Evolutionary conservation across 2,113 vertebrate species (phyloP).

Genomic region (Apodemus speciosus): DNA sequence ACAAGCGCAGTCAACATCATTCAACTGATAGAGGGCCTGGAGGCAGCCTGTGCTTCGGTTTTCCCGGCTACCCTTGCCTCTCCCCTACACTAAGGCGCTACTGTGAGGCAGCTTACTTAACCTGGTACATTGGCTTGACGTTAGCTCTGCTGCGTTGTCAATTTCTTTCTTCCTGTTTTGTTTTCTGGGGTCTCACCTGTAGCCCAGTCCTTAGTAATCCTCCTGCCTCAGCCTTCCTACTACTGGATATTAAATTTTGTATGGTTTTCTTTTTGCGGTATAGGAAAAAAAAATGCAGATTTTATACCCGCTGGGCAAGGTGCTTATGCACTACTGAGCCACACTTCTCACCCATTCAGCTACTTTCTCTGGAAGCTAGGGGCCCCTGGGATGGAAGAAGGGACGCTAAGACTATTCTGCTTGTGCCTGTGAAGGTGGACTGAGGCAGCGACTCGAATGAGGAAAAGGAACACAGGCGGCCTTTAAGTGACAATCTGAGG

Average conservation of each 20-base stretch:
- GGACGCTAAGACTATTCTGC: not conserved
- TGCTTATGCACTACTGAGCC: not conserved
- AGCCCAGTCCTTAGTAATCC: not conserved
- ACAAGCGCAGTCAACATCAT: not conserved
- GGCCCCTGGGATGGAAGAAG: not conserved
- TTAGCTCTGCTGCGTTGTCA: not conserved
- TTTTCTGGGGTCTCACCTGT: not conserved
- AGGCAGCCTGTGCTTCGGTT: not conserved
- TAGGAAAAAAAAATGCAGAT: not conserved
- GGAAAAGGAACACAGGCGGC: not conserved
- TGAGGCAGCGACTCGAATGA: not conserved
- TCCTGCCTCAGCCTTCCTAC: not conserved
- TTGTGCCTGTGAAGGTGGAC: not conserved
- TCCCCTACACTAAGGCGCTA: not conserved
- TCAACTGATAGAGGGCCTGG: not conserved
- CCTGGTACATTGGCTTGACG: not conserved
- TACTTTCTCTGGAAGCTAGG: slow-evolving; percentile 8
- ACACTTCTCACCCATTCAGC: not conserved
- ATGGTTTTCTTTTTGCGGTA: not conserved
- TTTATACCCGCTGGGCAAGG: not conserved
- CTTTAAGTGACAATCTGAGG: not conserved
- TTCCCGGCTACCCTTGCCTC: not conserved
- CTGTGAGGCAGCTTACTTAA: not conserved
- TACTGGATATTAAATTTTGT: not conserved
- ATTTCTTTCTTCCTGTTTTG: not conserved